Evolutionary conservation across 2,888 invertebrate species (phyloP), one percentile per base, ranked within the genome.

Genomic region (Rhimphoctona megacephalus): DNA sequence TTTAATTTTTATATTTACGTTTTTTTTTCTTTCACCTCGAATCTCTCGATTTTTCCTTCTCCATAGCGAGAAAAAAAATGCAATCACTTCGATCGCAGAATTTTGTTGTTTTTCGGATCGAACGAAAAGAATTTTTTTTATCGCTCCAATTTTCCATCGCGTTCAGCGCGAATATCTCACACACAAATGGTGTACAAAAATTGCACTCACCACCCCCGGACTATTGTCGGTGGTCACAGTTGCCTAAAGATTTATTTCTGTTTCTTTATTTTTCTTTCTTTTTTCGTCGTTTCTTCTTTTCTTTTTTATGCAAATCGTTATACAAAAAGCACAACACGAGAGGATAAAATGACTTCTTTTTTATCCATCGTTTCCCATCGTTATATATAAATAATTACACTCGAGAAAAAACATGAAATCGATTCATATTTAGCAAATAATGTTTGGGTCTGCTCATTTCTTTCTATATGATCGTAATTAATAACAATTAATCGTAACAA

Each of bases 251-350:
- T 54, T 54, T 54, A 22, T 54, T 69, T 19, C 49, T 49, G 64
- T 39, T 64, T 33, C 25, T 17, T 61, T 46, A 43, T 39, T 69
- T 22, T 77, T 36, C n/a, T 52, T 72, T 46, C 4, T 49, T 72
- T 52, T 49, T 67, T 36, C 33, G 0, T 67, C 39, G 1, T 67
- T 9, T 69, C 25, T 70, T 25, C 64, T 81, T 9, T 22, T n/a
- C n/a, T 36, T 8, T 43, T 78, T 49, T 17, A 67, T 72, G 70
- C 81, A 79, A 72, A 77, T 74, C 49, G 64, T 73, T 66, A 83
- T 83, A 83, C 66, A 86, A 86, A 86, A 86, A 83, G 81, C 80
- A 86, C 80, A 67, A 39, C 61, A 39, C 83, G 52, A 77, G 69
- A 54, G 66, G 73, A 49, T 66, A 70, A 66, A 76, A 76, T 66